These are phyloP conservation scores for Hydractinia echinata DNA, from an alignment of 30 jellyfish, hydroid and myxozoan species.

Conservation along the genomic window DNA sequence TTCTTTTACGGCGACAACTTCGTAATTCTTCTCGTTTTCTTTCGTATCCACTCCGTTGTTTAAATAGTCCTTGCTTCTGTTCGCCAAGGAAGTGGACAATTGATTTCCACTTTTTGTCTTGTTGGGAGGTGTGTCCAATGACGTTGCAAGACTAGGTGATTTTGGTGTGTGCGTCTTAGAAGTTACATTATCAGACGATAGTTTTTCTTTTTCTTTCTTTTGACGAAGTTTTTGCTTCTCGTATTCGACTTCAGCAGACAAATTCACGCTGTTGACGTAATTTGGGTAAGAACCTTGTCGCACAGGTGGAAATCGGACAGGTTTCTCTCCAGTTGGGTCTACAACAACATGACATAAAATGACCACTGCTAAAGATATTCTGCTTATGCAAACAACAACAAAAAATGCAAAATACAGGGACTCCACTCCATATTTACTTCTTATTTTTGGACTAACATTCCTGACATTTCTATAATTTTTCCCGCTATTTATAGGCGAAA, in stretches of 20 bases:
- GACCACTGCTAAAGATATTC: background rate
- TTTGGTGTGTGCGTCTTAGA: background rate
- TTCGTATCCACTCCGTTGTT: too few relatives aligned
- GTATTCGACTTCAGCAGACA: constrained; percentile 54
- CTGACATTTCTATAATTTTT: too few relatives aligned
- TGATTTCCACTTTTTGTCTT: background rate
- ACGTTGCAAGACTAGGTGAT: background rate
- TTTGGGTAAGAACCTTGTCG: constrained; percentile 68
- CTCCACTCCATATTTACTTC: too few relatives aligned
- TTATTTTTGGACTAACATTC: too few relatives aligned
- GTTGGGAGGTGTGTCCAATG: background rate
- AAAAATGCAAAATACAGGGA: background rate
- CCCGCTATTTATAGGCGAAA: too few relatives aligned
- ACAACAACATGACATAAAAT: background rate
- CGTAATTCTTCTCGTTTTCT: too few relatives aligned
- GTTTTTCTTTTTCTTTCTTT: constrained; percentile 35
- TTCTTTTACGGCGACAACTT: too few relatives aligned
- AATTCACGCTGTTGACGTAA: constrained; percentile 37
- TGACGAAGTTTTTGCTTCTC: constrained; percentile 55
- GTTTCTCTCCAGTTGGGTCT: background rate
- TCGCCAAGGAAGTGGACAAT: background rate
- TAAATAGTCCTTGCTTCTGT: background rate
- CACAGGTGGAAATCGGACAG: constrained; percentile 55
- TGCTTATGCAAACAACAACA: background rate
- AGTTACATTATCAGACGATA: background rate